Percentiles rank a stretch among this genome's conserved stretches.
These are phyloP conservation scores for Agrilus cyanescens DNA, from an alignment of 2,888 invertebrate genomes.

Conservation along the genomic window DNA sequence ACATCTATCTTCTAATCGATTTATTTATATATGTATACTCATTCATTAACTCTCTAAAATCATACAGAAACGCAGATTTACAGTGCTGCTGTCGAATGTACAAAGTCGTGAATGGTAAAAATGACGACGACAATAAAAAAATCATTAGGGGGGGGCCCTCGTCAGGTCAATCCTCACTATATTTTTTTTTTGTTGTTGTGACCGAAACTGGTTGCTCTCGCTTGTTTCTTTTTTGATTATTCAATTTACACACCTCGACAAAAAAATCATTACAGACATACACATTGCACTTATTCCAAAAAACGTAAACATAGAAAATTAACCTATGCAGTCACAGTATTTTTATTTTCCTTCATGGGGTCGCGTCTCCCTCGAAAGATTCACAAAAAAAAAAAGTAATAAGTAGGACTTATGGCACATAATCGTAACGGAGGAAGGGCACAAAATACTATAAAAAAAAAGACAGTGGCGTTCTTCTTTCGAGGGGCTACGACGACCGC, in stretches of 20 bases:
- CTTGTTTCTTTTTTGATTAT: too few species aligned
- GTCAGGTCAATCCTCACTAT: too few species aligned
- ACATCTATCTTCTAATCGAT: conserved; percentile 37
- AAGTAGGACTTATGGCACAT: too few species aligned
- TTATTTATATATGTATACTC: conserved; percentile 34
- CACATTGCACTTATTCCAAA: conserved; percentile 38
- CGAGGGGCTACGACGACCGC: too few species aligned
- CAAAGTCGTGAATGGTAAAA: conserved; percentile 13
- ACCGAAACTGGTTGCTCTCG: too few species aligned
- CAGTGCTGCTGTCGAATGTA: conserved; percentile 23
- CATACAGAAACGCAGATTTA: conserved; percentile 29
- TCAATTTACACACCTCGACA: too few species aligned
- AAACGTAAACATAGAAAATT: conserved; percentile 26
- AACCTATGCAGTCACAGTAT: conserved; percentile 32
- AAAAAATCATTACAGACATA: conserved; percentile 10
- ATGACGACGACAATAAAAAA: conserved; percentile 10
- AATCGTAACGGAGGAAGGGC: too few species aligned
- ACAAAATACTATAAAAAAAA: too few species aligned
- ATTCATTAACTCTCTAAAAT: conserved; percentile 32
- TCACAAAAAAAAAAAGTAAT: too few species aligned
- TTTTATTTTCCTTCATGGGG: conserved; percentile 9
- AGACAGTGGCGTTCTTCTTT: too few species aligned
- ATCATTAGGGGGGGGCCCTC: conserved; percentile 1
- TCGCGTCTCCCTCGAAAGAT: too few species aligned
- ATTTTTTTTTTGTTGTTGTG: too few species aligned